Evolutionary conservation across 2,888 invertebrate genomes (phyloP).

Genomic region (Drosophila nr. perissopoda): DNA sequence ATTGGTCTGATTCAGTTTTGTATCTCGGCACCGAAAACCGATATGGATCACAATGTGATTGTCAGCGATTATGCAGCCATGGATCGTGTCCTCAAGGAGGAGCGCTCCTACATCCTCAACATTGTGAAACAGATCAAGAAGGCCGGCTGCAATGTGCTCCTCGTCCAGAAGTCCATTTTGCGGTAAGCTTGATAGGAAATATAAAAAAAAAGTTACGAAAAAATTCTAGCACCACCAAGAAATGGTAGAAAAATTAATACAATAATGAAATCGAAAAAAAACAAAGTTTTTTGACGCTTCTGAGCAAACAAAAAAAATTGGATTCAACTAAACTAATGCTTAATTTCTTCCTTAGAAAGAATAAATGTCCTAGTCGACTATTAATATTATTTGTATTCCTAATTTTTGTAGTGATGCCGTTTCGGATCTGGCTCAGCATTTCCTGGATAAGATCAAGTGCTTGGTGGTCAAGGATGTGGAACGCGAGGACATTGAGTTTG

Average conservation of each 20-base stretch:
- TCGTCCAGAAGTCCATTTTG: slow-evolving; percentile 93
- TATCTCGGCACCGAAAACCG: slow-evolving; percentile 99
- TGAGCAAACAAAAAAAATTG: no score
- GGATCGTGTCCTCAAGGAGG: slow-evolving; percentile 99
- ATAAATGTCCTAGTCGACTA: no score
- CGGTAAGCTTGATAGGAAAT: slow-evolving; percentile 86
- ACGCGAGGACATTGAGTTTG: slow-evolving; percentile 98
- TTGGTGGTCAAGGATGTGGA: slow-evolving; percentile 99
- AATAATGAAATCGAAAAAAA: no score
- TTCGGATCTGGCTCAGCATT: slow-evolving; percentile 98
- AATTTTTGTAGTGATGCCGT: slow-evolving; percentile 92
- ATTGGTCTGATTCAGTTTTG: slow-evolving; percentile 99
- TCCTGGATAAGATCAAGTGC: slow-evolving; percentile 99
- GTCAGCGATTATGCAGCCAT: slow-evolving; percentile 99
- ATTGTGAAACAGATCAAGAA: slow-evolving; percentile 99
- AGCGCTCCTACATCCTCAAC: slow-evolving; percentile 98
- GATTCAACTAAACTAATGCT: no score
- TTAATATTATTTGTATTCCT: no score
- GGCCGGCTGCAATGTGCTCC: slow-evolving; percentile 97
- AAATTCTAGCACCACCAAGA: no score
- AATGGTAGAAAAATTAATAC: no score
- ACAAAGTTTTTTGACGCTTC: no score
- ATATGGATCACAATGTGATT: slow-evolving; percentile 98
- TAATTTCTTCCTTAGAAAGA: no score
- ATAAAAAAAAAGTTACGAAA: no score